These are phyloP conservation scores for Butastur rufipennis DNA, from an alignment of 2,113 vertebrate genomes.

Conservation along the genomic window DNA sequence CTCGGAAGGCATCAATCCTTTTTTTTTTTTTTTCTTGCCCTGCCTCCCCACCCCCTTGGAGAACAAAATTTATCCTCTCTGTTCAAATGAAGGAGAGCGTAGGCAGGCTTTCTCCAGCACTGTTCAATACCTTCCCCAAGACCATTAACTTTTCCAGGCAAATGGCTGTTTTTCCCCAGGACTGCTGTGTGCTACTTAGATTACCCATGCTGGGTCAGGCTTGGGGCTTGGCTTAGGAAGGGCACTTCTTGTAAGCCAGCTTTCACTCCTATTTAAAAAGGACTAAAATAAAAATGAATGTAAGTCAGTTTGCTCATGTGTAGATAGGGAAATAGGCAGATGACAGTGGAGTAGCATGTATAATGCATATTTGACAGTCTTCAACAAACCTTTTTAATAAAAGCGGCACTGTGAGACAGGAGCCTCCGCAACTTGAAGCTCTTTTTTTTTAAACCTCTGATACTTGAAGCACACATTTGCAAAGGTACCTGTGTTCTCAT, in stretches of 20 bases:
- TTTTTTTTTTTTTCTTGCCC: not conserved
- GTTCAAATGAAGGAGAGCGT: not conserved
- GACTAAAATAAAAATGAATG: not conserved
- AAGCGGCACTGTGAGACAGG: not conserved
- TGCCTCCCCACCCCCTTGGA: not conserved
- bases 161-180: not conserved
- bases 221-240: not conserved
- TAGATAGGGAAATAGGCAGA: not conserved
- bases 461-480: not conserved
- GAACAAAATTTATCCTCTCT: not conserved
- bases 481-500: not conserved
- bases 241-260: not conserved
- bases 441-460: not conserved
- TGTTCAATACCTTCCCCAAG: not conserved
- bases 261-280: not conserved
- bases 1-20: not conserved
- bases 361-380: not conserved
- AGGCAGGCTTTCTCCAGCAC: not conserved
- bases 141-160: not conserved
- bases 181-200: not conserved
- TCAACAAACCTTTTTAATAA: not conserved
- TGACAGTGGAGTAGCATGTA: not conserved
- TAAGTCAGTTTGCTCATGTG: not conserved
- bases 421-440: not conserved
- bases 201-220: not conserved